Evolutionary conservation across 2,797 vertebrate genomes (phyloP).

Genomic region (Ispidina picta): DNA sequence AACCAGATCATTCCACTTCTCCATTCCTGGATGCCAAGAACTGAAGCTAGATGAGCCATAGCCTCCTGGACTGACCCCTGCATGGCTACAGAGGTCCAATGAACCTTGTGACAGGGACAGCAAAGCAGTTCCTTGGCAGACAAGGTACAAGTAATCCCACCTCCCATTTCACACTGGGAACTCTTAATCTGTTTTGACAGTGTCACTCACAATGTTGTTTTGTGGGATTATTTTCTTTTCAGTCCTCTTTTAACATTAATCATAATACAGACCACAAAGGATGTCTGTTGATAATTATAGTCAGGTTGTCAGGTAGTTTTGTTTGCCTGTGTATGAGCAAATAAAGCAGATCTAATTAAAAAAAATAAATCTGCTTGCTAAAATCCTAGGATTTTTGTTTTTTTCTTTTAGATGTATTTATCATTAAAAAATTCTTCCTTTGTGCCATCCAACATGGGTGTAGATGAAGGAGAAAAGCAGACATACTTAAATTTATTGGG

Average conservation of each 20-base stretch:
- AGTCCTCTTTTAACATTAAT: neutral
- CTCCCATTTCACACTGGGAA: neutral
- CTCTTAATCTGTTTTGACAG: neutral
- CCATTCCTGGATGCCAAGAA: neutral
- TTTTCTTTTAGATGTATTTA: neutral
- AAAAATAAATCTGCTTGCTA: neutral
- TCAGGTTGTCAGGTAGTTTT: neutral
- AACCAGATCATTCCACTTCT: neutral
- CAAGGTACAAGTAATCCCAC: neutral
- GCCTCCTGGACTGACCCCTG: neutral
- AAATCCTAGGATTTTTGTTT: neutral
- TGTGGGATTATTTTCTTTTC: neutral
- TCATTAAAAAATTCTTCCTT: neutral
- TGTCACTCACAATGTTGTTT: neutral
- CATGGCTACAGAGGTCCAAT: neutral
- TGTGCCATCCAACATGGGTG: neutral
- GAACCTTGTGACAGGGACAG: neutral
- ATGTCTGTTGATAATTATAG: neutral
- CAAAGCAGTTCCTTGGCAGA: neutral
- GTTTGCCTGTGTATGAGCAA: accelerated
- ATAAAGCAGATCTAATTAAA: neutral
- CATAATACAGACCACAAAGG: neutral
- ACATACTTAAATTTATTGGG: neutral
- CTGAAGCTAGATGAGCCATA: neutral
- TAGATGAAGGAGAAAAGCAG: neutral